These are phyloP conservation scores for Galeopterus variegatus DNA, from an alignment of 2,113 vertebrate genomes.

Conservation along the genomic window DNA sequence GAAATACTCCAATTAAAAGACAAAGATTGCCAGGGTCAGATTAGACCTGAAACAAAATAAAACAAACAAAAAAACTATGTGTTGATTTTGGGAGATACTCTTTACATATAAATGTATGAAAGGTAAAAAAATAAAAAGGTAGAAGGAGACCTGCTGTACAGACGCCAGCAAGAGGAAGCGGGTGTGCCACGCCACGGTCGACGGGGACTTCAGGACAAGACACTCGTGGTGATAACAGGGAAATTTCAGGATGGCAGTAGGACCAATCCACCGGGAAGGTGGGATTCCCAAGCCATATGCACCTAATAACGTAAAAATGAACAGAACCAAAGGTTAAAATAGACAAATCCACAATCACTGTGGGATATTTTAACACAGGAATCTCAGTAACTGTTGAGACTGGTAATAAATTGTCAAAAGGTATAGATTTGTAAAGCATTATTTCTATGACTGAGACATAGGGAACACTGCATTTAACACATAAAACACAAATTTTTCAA, in stretches of 20 bases:
- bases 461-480: not conserved
- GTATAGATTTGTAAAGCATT: not conserved
- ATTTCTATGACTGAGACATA: not conserved
- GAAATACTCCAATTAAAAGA: not conserved
- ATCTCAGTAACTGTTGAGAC: not conserved
- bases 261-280: too few species aligned
- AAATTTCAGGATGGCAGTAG: too few species aligned
- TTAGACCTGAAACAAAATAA: not conserved
- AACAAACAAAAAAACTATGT: not conserved
- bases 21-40: not conserved
- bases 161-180: not conserved
- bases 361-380: not conserved
- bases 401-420: not conserved
- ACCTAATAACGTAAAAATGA: not conserved
- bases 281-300: rapidly evolving
- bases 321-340: not conserved
- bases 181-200: too few species aligned
- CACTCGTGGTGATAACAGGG: too few species aligned
- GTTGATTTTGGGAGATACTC: not conserved
- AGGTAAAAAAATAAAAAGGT: not conserved
- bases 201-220: not conserved
- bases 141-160: not conserved
- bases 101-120: not conserved
- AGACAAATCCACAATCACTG: not conserved
- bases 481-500: not conserved